These are phyloP conservation scores for Dysdera silvatica DNA, from an alignment of 1,140 invertebrate species.

Conservation along the genomic window DNA sequence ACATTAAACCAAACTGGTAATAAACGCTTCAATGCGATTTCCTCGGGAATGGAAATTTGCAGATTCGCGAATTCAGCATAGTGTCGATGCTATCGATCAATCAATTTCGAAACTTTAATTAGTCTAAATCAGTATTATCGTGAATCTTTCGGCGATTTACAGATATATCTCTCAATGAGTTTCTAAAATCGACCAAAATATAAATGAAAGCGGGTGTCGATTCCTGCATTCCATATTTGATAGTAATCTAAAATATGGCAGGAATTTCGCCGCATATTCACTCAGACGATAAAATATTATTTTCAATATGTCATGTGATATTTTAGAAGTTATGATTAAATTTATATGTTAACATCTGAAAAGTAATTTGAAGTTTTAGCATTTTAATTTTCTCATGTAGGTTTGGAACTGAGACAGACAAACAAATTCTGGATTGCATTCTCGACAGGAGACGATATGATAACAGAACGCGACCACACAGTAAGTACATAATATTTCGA, in stretches of 20 bases:
- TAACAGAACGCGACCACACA: conserved; percentile 25
- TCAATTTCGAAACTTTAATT: too few species aligned
- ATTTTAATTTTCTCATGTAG: neutral
- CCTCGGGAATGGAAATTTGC: too few species aligned
- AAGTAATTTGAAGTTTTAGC: neutral
- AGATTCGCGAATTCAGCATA: too few species aligned
- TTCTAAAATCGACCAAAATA: too few species aligned
- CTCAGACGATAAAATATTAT: neutral
- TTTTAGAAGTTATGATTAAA: neutral
- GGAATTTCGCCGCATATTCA: neutral
- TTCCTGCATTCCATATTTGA: too few species aligned
- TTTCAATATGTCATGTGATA: neutral
- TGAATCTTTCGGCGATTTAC: too few species aligned
- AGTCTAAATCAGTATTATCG: too few species aligned
- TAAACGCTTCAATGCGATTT: too few species aligned
- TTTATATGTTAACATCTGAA: neutral
- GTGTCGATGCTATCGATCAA: too few species aligned
- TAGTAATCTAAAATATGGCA: neutral
- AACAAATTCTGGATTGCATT: conserved; percentile 33
- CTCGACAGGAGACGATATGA: conserved; percentile 31
- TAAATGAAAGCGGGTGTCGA: too few species aligned
- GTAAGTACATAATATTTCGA: conserved; percentile 32
- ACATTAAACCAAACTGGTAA: too few species aligned
- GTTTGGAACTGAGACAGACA: conserved; percentile 32
- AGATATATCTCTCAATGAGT: too few species aligned